These are phyloP conservation scores for Syngnathus rostellatus DNA, from an alignment of 2,797 vertebrate species.

Conservation along the genomic window DNA sequence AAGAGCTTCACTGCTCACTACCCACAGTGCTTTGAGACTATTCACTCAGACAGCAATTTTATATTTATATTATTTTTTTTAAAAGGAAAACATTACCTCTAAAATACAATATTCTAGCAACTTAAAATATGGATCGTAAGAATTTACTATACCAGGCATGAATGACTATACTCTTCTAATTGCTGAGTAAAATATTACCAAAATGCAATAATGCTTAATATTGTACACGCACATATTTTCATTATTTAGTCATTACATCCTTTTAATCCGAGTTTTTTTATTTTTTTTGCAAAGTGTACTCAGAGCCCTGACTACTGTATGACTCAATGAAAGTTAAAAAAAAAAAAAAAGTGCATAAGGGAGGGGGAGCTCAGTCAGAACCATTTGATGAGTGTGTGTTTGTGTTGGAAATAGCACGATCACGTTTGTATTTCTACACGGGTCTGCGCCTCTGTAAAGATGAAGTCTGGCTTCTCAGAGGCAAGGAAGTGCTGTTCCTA, in stretches of 20 bases:
- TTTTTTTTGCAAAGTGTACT: conserved; percentile 38
- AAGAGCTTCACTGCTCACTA: conserved; percentile 37
- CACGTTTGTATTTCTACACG: conserved; percentile 48
- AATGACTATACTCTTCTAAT: background rate
- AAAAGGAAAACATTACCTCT: background rate
- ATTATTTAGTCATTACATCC: conserved; percentile 17
- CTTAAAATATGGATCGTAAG: background rate
- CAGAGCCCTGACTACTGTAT: conserved; percentile 38
- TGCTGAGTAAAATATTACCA: conserved; percentile 10
- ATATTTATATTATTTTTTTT: background rate
- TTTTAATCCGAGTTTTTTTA: conserved; percentile 52
- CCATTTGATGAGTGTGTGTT: conserved; percentile 57
- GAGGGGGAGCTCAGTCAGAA: conserved; percentile 20
- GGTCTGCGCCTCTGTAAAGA: conserved; percentile 45
- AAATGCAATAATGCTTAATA: conserved; percentile 9
- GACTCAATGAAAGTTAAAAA: conserved; percentile 32
- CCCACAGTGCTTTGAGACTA: conserved; percentile 47
- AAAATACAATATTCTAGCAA: background rate
- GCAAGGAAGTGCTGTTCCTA: conserved; percentile 34
- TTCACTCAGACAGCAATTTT: conserved; percentile 26
- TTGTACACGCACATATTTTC: conserved; percentile 3
- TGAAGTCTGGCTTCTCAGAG: conserved; percentile 31
- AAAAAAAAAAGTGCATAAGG: conserved; percentile 1
- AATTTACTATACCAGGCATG: background rate
- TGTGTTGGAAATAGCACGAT: conserved; percentile 52